Evolutionary conservation across 2,113 vertebrate species (phyloP).

Genomic region (Globicephala melas): DNA sequence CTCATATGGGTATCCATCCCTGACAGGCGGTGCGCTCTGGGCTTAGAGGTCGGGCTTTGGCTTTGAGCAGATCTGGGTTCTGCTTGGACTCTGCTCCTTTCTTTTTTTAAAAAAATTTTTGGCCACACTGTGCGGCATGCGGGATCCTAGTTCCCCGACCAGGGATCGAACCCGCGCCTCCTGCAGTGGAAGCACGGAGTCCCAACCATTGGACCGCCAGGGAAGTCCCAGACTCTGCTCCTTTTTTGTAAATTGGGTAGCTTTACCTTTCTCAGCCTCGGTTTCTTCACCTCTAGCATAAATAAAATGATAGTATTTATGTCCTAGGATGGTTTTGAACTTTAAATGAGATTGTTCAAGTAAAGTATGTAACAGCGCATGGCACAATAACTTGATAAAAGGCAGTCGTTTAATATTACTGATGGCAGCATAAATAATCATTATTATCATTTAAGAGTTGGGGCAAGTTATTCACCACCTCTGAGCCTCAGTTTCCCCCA

Average conservation of each 20-base stretch:
- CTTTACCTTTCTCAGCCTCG: neutral
- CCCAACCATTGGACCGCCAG: neutral
- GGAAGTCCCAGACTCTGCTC: neutral
- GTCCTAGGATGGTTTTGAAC: neutral
- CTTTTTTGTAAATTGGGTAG: neutral
- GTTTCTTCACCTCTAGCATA: neutral
- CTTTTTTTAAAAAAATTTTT: no score
- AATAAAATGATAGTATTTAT: neutral
- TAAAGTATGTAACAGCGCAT: neutral
- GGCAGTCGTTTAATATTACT: neutral
- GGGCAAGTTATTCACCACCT: neutral
- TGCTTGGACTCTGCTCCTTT: neutral
- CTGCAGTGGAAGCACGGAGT: neutral
- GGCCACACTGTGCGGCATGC: neutral
- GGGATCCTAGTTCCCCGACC: neutral
- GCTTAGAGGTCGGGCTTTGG: neutral
- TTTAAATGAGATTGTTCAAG: neutral
- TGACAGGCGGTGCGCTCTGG: neutral
- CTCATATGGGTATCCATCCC: fast-evolving
- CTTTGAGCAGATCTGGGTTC: neutral
- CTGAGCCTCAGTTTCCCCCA: neutral
- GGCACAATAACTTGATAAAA: neutral
- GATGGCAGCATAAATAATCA: neutral
- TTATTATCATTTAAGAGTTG: neutral
- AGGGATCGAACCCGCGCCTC: neutral